Evolutionary conservation across 2,888 invertebrate species (phyloP).

Genomic region (Megalurothrips usitatus): DNA sequence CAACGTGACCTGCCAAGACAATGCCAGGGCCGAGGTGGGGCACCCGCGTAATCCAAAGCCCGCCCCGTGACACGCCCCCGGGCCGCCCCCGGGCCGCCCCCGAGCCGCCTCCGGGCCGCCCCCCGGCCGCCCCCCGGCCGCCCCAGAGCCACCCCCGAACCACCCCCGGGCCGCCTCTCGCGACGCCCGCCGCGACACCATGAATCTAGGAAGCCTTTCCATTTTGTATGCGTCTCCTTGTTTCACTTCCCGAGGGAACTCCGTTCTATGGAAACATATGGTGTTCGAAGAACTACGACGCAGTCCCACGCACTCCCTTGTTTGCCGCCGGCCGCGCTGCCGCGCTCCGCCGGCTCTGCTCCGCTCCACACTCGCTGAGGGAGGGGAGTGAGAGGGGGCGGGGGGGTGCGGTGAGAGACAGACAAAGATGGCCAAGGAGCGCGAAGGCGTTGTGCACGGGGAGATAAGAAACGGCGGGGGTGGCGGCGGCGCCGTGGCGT

Average conservation of each 20-base stretch:
- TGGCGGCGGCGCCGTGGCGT: not conserved
- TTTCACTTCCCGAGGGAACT: not conserved
- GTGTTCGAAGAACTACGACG: not conserved
- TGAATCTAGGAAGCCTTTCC: not conserved
- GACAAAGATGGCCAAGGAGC: not conserved
- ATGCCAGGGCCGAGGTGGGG: no score
- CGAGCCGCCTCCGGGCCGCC: not conserved
- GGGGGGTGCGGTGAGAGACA: not conserved
- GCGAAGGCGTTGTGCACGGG: not conserved
- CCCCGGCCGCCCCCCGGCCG: not conserved
- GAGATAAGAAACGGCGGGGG: not conserved
- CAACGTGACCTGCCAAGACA: no score
- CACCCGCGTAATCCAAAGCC: no score
- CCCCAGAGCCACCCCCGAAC: not conserved
- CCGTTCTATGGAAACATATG: slow-evolving; percentile 5
- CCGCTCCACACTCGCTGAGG: no score
- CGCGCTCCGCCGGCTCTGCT: no score
- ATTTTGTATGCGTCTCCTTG: not conserved
- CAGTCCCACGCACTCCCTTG: no score
- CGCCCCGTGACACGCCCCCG: not conserved
- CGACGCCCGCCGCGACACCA: not conserved
- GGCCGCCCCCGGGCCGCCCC: not conserved
- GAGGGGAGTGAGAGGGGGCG: slow-evolving; percentile 2
- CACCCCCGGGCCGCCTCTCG: not conserved
- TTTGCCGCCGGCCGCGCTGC: not conserved